Base-by-base conservation (phyloP, 2,113 vertebrate species). In the Nestor notabilis region DNA sequence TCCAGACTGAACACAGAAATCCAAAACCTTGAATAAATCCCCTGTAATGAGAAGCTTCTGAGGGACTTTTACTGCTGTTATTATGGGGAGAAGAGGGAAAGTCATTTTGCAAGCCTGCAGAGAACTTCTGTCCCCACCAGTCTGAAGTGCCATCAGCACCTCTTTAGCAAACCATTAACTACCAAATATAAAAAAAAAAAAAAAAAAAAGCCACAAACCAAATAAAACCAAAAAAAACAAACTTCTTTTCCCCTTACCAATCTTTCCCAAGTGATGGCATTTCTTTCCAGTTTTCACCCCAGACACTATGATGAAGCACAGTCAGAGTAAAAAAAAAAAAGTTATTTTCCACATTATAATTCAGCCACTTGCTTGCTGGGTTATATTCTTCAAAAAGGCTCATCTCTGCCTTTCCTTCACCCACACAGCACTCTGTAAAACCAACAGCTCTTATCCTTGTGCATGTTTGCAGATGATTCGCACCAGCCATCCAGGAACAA, bases 1-100 rank as follows among this genome's bases (percentile, higher is more conserved):
- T 75, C 86, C 75, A 89, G 46, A 61, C 33, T 31, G 21, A 25
- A 71, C 85, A 85, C 5, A 9, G 47, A 83, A 94, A 85, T 35
- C 31, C 20, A 76, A 85, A 94, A 55, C n/a, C 64, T 87, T 52
- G 13, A 80, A 84, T 81, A 92, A 85, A 60, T 70, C 35, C 46
- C 37, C 35, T 39, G 33, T 29, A 82, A 66, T 27, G 4, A 78
- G 77, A 77, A 87, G 55, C 7, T 95, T 89, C 63, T n/a, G 50
- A 63, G 60, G 19, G 15, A 78, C 58, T 87, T 64, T 64, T 25
- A 14, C 25, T 35, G 44, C 9, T 65, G 24, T 33, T 76, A 53
- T 69, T 89, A 19, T n/a, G 31, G 17, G 20, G 5, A 68, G 12
- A 79, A 35, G 21, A 49, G 15, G 5, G 7, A 72, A 86, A 90